Evolutionary conservation across 1,140 invertebrate species (phyloP).

Genomic region (Drosophila truncata): DNA sequence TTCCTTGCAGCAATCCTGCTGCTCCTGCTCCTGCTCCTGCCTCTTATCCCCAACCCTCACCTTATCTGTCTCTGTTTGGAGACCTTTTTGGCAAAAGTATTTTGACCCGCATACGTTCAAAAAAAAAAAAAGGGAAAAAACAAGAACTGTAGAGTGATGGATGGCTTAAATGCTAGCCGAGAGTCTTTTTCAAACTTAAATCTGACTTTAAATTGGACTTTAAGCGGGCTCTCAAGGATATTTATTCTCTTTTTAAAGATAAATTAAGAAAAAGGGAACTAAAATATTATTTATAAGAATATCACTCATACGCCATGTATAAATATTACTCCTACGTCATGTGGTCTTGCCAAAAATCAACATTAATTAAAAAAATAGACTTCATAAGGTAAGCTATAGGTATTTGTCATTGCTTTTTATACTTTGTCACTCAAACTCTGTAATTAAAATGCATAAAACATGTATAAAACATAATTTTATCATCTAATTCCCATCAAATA

Average conservation of each 20-base stretch:
- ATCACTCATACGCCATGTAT: neutral
- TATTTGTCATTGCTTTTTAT: neutral
- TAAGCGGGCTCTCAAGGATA: neutral
- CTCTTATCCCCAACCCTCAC: neutral
- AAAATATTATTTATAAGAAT: neutral
- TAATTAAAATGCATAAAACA: neutral
- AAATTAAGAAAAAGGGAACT: too few relatives aligned
- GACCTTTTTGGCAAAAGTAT: slow-evolving; percentile 59
- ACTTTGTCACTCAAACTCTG: too few relatives aligned
- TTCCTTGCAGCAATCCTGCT: slow-evolving; percentile 29
- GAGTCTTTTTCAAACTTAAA: slow-evolving; percentile 15
- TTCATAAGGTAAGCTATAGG: neutral
- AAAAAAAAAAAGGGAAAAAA: slow-evolving; percentile 3
- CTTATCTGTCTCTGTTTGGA: slow-evolving; percentile 22
- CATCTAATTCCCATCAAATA: neutral
- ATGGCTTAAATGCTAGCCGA: slow-evolving; percentile 42
- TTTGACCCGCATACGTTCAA: slow-evolving; percentile 68
- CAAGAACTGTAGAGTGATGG: slow-evolving; percentile 37
- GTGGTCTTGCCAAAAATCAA: neutral
- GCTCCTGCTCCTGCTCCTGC: neutral
- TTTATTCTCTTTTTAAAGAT: too few relatives aligned
- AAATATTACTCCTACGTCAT: neutral
- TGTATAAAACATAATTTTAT: neutral
- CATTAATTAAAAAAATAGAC: neutral
- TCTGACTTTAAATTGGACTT: slow-evolving; percentile 3